Evolutionary conservation across 2,797 vertebrate genomes (phyloP).

Genomic region (Passerculus sandwichensis): DNA sequence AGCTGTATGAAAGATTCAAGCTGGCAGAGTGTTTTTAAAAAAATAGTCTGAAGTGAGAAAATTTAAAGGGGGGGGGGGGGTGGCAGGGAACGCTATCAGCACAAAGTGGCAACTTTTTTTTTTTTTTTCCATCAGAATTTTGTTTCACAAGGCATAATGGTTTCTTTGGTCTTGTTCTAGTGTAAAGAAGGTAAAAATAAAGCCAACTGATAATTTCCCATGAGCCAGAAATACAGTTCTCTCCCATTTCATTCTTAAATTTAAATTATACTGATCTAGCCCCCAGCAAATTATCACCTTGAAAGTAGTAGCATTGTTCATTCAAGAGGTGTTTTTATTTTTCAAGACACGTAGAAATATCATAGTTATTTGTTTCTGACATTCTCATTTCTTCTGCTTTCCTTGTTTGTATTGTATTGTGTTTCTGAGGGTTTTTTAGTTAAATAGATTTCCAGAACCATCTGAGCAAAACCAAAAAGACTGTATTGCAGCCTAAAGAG

Average conservation of each 20-base stretch:
- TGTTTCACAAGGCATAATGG: background rate
- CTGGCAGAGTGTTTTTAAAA: background rate
- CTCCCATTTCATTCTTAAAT: background rate
- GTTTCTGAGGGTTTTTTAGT: background rate
- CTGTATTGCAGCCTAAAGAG: background rate
- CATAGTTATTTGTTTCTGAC: background rate
- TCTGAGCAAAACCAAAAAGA: background rate
- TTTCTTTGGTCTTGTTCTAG: background rate
- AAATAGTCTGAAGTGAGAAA: background rate
- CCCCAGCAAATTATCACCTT: background rate
- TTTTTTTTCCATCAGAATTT: background rate
- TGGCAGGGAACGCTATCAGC: background rate
- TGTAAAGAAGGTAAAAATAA: background rate
- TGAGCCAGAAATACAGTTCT: background rate
- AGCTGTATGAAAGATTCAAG: background rate
- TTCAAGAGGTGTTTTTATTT: background rate
- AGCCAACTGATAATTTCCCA: background rate
- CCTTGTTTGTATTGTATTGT: background rate
- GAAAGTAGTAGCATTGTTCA: background rate
- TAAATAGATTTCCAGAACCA: background rate
- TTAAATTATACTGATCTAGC: background rate
- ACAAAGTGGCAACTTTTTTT: background rate
- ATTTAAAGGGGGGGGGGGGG: rapidly evolving
- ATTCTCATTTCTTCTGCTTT: background rate
- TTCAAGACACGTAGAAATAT: background rate